phyloP scores from a whole-genome alignment of 2,888 invertebrate species.

The Rhingia rostrata region DNA sequence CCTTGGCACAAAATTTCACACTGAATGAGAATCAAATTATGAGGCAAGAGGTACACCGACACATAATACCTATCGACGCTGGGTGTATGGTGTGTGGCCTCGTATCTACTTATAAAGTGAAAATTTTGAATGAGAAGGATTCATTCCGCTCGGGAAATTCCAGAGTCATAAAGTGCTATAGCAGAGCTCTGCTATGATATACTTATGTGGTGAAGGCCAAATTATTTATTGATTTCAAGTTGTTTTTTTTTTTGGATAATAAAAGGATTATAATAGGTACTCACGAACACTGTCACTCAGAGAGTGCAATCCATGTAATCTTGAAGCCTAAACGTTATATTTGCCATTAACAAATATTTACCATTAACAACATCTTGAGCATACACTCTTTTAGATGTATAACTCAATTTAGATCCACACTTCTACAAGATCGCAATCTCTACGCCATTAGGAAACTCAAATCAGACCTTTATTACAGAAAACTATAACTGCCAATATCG shows the following conservation, averaged over 20 bases:
- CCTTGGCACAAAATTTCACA: conserved; percentile 12
- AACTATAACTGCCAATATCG: too few species aligned
- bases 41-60: neutral
- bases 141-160: neutral
- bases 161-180: neutral
- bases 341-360: too few species aligned
- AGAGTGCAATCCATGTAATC: too few species aligned
- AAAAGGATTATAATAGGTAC: conserved; percentile 13
- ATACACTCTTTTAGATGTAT: too few species aligned
- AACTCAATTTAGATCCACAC: too few species aligned
- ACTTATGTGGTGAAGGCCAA: neutral
- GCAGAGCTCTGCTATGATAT: neutral
- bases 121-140: conserved; percentile 1
- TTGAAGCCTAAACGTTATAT: too few species aligned
- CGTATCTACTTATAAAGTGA: conserved; percentile 4
- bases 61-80: neutral
- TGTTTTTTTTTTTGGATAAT: conserved; percentile 4
- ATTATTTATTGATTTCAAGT: conserved; percentile 3
- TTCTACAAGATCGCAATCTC: too few species aligned
- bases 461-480: too few species aligned
- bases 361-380: too few species aligned
- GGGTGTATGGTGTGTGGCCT: neutral
- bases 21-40: conserved; percentile 12
- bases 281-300: neutral
- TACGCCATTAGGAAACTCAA: too few species aligned